Base-by-base conservation (phyloP, 92 coral and sea anemone species). In the Paramuricea clavata region DNA sequence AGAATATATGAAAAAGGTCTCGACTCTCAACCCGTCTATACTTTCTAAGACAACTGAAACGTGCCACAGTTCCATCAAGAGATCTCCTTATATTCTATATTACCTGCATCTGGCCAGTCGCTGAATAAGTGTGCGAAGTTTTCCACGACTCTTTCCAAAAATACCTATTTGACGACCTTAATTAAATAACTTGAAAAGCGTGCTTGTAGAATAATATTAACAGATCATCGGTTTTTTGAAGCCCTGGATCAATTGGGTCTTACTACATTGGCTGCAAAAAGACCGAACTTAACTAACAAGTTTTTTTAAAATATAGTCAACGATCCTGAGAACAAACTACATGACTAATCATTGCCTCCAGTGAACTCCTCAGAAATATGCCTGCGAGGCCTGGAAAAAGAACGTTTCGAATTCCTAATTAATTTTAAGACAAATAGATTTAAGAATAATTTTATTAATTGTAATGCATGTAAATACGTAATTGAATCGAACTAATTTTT, bases 301-400 rank as follows among this genome's bases (percentile, higher is more conserved):
- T 27, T 61, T 27, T 61, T 61, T 27, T 6, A 61, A 61, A 61
- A 21, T 22, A 0, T 0, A 6, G 69, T 26, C 30, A 25, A 27
- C 17, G 69, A 21, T 19, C 69, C 69, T 26, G 12, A 25, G 12
- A 22, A 61, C 16, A 61, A 61, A 27, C 0, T 0, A 27, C 69
- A 61, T 19, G 13, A 61, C 30, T 19, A n/a, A n/a, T n/a, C 17
- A 61, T 25, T 61, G 17, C 69, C 33, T 22, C 69, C 69, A 6
- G 11, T 61, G 33, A 61, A 61, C 12, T 9, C 33, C 34, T 61
- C 69, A 22, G 1, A 61, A 61, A 19, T 61, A 61, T 22, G 11
- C n/a, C 69, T 61, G 31, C 30, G 69, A 61, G 69, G n/a, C n/a
- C n/a, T n/a, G n/a, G n/a, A 26, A 61, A 25, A 61, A 61, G 69